Evolutionary conservation across 2,113 vertebrate species (phyloP), one percentile per base, ranked within the genome.

Genomic region (Austrofundulus limnaeus): DNA sequence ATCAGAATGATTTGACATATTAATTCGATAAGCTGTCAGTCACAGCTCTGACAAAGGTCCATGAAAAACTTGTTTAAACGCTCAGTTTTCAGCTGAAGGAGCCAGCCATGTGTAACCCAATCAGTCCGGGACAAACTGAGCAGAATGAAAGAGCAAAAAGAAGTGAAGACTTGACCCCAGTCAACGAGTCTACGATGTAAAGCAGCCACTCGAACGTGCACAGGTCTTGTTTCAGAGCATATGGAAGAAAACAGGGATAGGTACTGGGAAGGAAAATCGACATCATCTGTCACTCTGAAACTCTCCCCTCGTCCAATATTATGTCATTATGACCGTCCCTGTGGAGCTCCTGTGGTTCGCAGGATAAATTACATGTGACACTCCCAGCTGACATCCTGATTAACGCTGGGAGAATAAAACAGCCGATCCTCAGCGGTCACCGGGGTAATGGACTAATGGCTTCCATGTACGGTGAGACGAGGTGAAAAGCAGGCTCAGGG

Each of bases 331-430:
- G 70, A 75, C 71, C 39, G 28, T 81, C 78, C 80, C 78, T 64
- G 69, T 17, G 75, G 81, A 88, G 54, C 67, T 70, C 55, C 76
- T 87, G 83, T 59, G 84, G 84, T 85, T 87, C 82, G 51, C 59
- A 61, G 78, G 78, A 83, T 86, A 84, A 83, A 87, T 88, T 76
- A 80, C 78, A 81, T 55, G 69, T 83, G 85, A 87, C 85, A 71
- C 81, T 88, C 84, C 81, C 79, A 77, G 79, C 75, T 85, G 86
- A 85, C 75, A 82, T 83, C 68, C 83, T 80, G 86, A 90, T 88
- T 86, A 88, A 87, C 75, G 77, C 60, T 45, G 59, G 74, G 80
- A 61, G 83, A 82, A 79, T 84, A 84, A 89, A 87, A 84, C 56
- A 70, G 62, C 70, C 82, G 52, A 64, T 78, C 57, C 74, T 72